A percentile compares a stretch with the other conserved stretches of the same genome.
These are phyloP conservation scores for Arothron firmamentum DNA, from an alignment of 2,113 vertebrate genomes.

Conservation along the genomic window DNA sequence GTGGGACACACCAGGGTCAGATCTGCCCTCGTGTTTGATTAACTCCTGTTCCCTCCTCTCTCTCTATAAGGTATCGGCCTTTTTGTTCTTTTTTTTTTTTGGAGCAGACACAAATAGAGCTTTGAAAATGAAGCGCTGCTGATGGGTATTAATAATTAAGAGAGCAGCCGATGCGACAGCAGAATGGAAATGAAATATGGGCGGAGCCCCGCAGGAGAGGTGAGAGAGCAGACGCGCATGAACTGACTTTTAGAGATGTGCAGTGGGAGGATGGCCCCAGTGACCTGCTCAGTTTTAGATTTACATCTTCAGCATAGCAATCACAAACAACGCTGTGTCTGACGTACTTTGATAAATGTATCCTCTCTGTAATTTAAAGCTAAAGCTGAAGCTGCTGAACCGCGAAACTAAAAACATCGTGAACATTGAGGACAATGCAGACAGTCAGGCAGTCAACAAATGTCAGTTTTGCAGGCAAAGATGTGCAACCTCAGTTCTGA, in stretches of 20 bases:
- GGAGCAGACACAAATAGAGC: conserved; percentile 37
- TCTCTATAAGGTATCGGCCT: conserved; percentile 9
- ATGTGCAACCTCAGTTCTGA: no score
- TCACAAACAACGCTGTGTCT: no score
- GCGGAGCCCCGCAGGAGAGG: conserved; percentile 33
- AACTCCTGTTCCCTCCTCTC: conserved; percentile 18
- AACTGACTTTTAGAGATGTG: background rate
- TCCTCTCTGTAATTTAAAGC: no score
- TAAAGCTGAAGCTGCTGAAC: no score
- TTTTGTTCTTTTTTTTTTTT: conserved; percentile 26
- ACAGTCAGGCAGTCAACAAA: no score
- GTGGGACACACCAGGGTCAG: conserved; percentile 38
- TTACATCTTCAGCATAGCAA: no score
- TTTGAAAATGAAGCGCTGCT: conserved; percentile 48
- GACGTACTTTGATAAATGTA: no score
- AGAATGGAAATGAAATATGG: conserved; percentile 70
- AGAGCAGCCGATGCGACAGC: conserved; percentile 41
- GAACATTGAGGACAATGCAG: no score
- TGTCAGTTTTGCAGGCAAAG: no score
- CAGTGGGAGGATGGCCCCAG: no score
- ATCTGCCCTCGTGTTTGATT: conserved; percentile 23
- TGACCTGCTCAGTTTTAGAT: no score
- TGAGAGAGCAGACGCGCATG: conserved; percentile 27
- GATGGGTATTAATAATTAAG: conserved; percentile 66
- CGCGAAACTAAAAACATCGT: no score